Percentiles rank a stretch among this genome's conserved stretches.
Evolutionary conservation across 2,888 invertebrate species (phyloP).

Genomic region (Drosophila basisetae): DNA sequence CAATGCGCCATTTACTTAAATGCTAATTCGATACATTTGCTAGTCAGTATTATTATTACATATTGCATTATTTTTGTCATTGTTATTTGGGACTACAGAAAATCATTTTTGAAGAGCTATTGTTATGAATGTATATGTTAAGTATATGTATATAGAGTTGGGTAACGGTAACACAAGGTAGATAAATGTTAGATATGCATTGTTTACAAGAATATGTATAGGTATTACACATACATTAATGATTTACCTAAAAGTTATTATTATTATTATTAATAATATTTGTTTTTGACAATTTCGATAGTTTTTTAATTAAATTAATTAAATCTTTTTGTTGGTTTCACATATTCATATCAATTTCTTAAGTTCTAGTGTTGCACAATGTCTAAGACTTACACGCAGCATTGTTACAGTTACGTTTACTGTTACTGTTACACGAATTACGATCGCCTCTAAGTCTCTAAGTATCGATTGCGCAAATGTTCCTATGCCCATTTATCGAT

Average conservation of each 20-base stretch:
- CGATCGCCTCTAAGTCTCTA: conserved; percentile 54
- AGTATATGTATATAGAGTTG: conserved; percentile 28
- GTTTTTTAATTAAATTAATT: background rate
- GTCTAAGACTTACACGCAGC: conserved; percentile 59
- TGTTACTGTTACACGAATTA: conserved; percentile 39
- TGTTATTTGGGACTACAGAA: conserved; percentile 38
- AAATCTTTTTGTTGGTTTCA: conserved; percentile 12
- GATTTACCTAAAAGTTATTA: conserved; percentile 23
- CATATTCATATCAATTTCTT: conserved; percentile 29
- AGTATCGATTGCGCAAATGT: conserved; percentile 48
- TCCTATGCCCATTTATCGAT: conserved; percentile 33
- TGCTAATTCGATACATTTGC: conserved; percentile 64
- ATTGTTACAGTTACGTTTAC: conserved; percentile 34
- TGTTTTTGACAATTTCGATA: conserved; percentile 26
- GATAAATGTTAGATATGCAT: conserved; percentile 34
- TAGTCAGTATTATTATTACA: conserved; percentile 48
- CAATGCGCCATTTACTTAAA: conserved; percentile 48
- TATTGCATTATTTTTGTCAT: conserved; percentile 33
- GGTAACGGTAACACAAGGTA: conserved; percentile 27
- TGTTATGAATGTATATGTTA: conserved; percentile 59
- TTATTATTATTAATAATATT: conserved; percentile 5
- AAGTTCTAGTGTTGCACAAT: conserved; percentile 50
- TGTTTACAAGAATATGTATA: conserved; percentile 31
- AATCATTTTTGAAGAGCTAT: conserved; percentile 63
- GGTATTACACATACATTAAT: conserved; percentile 29